A percentile compares a stretch with the other conserved stretches of the same genome.
Conservation (phyloP, 2,797 vertebrate genomes). For the Alosa sapidissima region DNA sequence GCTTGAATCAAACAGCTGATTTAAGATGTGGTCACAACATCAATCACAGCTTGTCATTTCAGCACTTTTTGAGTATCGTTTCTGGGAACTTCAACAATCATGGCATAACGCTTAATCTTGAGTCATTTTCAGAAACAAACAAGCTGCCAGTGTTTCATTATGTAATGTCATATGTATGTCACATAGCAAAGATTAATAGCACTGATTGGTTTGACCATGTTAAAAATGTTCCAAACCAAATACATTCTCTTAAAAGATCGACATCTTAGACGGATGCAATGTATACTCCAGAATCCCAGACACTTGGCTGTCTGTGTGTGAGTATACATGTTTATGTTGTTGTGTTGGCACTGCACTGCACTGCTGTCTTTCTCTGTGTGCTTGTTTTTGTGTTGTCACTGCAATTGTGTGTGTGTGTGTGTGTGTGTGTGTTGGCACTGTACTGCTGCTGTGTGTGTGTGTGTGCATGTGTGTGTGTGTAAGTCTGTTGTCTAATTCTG, state of each 20-base stretch:
- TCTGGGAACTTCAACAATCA: constrained; percentile 19
- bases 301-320: not conserved
- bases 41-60: not conserved
- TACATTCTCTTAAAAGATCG: not conserved
- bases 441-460: too few relatives aligned
- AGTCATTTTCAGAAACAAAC: not conserved
- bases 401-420: not conserved
- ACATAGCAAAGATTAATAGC: not conserved
- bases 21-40: constrained; percentile 4
- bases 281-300: not conserved
- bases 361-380: not conserved
- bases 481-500: not conserved
- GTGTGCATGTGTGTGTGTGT: not conserved
- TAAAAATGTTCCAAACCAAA: not conserved
- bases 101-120: not conserved
- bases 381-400: not conserved
- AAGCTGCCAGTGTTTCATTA: not conserved
- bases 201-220: not conserved
- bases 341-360: too few relatives aligned
- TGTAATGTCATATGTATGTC: not conserved
- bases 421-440: not conserved
- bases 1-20: not conserved
- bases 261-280: not conserved
- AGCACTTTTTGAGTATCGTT: not conserved
- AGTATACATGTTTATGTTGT: not conserved